Evolutionary conservation across 2,797 vertebrate species (phyloP), one percentile per base, ranked within the genome.

Genomic region (Spinus olivaceus): DNA sequence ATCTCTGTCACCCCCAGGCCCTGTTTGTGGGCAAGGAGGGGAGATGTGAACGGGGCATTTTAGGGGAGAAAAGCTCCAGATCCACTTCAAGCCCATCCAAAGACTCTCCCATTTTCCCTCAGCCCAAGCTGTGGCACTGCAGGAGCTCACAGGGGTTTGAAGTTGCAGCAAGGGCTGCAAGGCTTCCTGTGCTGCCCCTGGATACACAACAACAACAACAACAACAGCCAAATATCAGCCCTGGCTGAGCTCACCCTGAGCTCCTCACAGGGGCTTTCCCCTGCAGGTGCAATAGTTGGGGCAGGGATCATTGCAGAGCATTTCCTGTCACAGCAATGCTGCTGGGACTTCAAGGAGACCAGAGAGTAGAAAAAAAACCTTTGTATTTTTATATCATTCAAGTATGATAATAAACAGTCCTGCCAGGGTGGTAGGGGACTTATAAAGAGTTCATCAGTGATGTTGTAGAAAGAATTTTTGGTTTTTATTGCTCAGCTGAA

Each of bases 31-130:
- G 32, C 0, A 6, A 49, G 63, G 15, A 14, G 39, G 63, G 47
- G 37, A 17, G 18, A 10, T 0, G 21, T 9, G 18, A 60, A 22
- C 10, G 1, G 33, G 66, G 46, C 9, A 2, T 35, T 74, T 42
- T 2, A n/a, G 50, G 49, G 39, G 51, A 21, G 25, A 49, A 0
- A 20, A 73, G 24, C 19, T 20, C 46, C 64, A 72, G 13, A 7
- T 12, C 14, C 39, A 4, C 17, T 27, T 30, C 7, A 2, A 0
- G 24, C 1, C 3, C 28, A 19, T 24, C 56, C 83, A 15, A 9
- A 21, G 37, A 0, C 0, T 0, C 15, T 64, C 54, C 60, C 21
- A 0, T 11, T 59, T n/a, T 37, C 22, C 17, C 46, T 15, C 39
- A 41, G 83, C 23, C 30, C 10, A 6, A 7, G 64, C 47, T 12